These are phyloP conservation scores for Tenualosa thibaudeaui DNA, from an alignment of 2,797 vertebrate species.

Conservation along the genomic window DNA sequence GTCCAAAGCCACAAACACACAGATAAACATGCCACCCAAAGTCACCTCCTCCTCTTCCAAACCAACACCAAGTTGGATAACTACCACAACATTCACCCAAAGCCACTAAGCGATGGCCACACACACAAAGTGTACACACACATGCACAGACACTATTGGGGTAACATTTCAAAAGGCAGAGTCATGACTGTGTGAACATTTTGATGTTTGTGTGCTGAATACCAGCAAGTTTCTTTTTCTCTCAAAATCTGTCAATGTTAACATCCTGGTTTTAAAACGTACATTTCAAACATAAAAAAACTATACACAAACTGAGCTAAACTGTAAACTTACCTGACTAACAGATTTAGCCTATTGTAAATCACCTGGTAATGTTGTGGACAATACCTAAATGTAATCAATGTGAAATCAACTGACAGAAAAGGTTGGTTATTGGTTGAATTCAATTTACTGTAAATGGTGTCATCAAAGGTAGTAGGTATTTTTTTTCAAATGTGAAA, in stretches of 20 bases:
- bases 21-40: slow-evolving; percentile 1
- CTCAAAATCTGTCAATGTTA: too few species aligned
- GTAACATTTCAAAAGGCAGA: neutral
- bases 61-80: neutral
- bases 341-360: too few species aligned
- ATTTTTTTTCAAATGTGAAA: too few species aligned
- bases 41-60: neutral
- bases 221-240: neutral
- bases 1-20: slow-evolving; percentile 3
- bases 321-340: too few species aligned
- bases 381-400: neutral
- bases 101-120: neutral
- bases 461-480: neutral
- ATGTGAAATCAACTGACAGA: neutral
- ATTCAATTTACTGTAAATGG: too few species aligned
- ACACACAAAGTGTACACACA: neutral
- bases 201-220: neutral
- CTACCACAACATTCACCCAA: neutral
- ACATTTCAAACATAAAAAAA: too few species aligned
- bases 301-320: too few species aligned
- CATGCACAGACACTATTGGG: neutral
- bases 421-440: too few species aligned
- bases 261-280: too few species aligned
- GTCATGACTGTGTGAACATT: neutral
- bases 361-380: neutral